Percentiles rank a stretch among this genome's conserved stretches.
These are phyloP conservation scores for Lasiurus borealis DNA, from an alignment of 2,113 vertebrate species.

Conservation along the genomic window DNA sequence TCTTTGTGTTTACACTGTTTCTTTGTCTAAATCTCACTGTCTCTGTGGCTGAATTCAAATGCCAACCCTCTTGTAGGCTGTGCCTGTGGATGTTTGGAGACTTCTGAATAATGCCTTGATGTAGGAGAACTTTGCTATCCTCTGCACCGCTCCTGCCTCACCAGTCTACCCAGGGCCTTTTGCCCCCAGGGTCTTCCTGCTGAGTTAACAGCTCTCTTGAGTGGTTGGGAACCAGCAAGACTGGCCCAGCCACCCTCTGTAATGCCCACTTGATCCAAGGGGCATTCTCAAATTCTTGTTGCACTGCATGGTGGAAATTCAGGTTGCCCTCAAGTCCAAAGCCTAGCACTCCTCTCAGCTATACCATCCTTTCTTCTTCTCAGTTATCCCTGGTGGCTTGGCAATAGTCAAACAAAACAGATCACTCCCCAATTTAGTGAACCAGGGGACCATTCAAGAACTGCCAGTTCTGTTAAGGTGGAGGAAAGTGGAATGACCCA, in stretches of 20 bases:
- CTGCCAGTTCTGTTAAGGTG: neutral
- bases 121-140: neutral
- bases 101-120: neutral
- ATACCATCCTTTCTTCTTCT: neutral
- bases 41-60: neutral
- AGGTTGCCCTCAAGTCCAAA: neutral
- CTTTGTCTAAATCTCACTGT: neutral
- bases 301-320: neutral
- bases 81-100: neutral
- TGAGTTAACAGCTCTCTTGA: neutral
- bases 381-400: neutral
- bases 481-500: neutral
- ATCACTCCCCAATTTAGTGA: neutral
- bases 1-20: neutral
- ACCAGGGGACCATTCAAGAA: neutral
- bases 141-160: neutral
- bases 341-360: neutral
- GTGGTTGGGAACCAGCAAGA: neutral
- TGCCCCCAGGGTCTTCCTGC: neutral
- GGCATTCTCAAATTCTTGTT: neutral
- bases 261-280: neutral
- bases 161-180: neutral
- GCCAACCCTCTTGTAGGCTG: neutral
- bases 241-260: too few species aligned
- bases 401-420: neutral